Evolutionary conservation across 2,888 invertebrate species (phyloP), one percentile per base, ranked within the genome.

Genomic region (Sminthurinus aureus): DNA sequence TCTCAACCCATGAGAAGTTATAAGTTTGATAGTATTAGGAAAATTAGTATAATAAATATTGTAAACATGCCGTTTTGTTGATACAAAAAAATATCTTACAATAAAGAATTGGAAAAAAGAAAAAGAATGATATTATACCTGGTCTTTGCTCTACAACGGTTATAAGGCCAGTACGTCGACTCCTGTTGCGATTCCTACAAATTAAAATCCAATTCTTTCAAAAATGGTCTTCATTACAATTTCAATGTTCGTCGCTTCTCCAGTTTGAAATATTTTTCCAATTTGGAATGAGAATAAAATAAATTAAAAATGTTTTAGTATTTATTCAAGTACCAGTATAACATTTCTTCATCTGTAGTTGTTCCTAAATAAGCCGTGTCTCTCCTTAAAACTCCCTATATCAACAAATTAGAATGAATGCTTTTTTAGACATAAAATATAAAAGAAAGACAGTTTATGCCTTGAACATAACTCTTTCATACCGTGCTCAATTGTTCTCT

Each of bases 81-180:
- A 38, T 38, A 6, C 1, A 38, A 38, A 38, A 38, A 38, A 4
- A 38, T n/a, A 38, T 38, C 6, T 1, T 38, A 38, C 38, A 38
- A 6, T 38, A 38, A 38, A 38, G 38, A 38, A 38, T 38, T 38
- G 38, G 6, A 9, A 58, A 52, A 52, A 52, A 11, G 52, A 52
- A 52, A 58, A 58, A 58, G 58, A 15, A 18, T 18, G 13, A 52
- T 52, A 52, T 2, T 58, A 58, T 91, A 96, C 96, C 96, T 91
- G 96, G 96, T 22, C 95, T 95, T 86, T 96, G 91, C 90, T 96
- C 96, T 89, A 95, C 96, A 50, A 96, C 97, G 0, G 96, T 96
- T 52, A 95, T 92, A 15, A 97, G 92, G 87, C 97, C 96, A 8
- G 95, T 95, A 83, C 96, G 92, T 87, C 96, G 85, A 85, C 87